These are phyloP conservation scores for Clarias magur DNA, from an alignment of 2,113 vertebrate species.

Conservation along the genomic window DNA sequence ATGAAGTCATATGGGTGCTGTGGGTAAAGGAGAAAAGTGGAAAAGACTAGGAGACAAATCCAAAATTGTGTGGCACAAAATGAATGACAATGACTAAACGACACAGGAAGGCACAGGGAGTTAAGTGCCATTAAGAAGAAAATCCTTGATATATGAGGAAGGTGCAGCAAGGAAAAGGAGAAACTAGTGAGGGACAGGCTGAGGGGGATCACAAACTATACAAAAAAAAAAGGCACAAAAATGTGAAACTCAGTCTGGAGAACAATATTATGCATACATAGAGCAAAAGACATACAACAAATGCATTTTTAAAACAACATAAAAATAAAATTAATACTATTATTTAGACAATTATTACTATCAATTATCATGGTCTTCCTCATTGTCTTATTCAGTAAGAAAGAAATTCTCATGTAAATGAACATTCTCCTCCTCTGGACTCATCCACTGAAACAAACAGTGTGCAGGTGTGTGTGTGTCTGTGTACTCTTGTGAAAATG, in stretches of 20 bases:
- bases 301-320: slow-evolving; percentile 56
- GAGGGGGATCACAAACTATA: slow-evolving; percentile 51
- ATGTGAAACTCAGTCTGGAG: slow-evolving; percentile 65
- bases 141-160: slow-evolving; percentile 44
- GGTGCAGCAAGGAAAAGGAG: slow-evolving; percentile 47
- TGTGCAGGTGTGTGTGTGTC: slow-evolving; percentile 7
- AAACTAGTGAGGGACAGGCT: slow-evolving; percentile 53
- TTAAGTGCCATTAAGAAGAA: slow-evolving; percentile 54
- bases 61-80: slow-evolving; percentile 49
- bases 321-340: slow-evolving; percentile 69
- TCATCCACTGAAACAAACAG: slow-evolving; percentile 33
- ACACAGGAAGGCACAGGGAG: slow-evolving; percentile 74
- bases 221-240: slow-evolving; percentile 51
- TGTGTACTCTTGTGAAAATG: not conserved
- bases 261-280: slow-evolving; percentile 59
- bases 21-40: not conserved
- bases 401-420: slow-evolving; percentile 49
- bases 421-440: slow-evolving; percentile 50
- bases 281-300: slow-evolving; percentile 65
- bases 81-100: slow-evolving; percentile 43
- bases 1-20: not conserved
- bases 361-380: slow-evolving; percentile 59
- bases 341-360: slow-evolving; percentile 61
- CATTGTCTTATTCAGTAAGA: slow-evolving; percentile 50
- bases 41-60: slow-evolving; percentile 42